phyloP scores from a whole-genome alignment of 2,888 invertebrate species.

The Lypha dubia region DNA sequence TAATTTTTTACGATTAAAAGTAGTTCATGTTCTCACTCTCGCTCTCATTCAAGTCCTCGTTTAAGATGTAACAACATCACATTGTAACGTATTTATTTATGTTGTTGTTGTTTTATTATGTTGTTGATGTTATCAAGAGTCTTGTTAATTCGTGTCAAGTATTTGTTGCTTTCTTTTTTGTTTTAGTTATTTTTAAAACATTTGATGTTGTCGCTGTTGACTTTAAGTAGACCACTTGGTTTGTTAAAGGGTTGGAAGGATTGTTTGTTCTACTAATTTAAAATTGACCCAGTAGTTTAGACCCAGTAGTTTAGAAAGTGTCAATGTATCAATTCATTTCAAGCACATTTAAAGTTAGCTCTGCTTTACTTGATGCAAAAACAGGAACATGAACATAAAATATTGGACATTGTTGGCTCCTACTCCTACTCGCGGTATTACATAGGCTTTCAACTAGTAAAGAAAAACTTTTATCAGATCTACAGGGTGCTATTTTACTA shows the following conservation, averaged over 20 bases:
- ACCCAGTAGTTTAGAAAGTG: constrained; percentile 1
- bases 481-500: too few relatives aligned
- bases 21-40: too few relatives aligned
- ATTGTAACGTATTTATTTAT: not conserved
- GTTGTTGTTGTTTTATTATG: constrained; percentile 16
- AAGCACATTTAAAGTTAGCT: not conserved
- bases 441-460: too few relatives aligned
- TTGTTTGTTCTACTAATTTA: constrained; percentile 27
- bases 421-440: too few relatives aligned
- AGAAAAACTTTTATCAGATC: too few relatives aligned
- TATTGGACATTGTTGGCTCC: too few relatives aligned
- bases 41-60: not conserved
- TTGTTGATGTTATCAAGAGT: constrained; percentile 51
- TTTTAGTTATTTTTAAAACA: constrained; percentile 1
- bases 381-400: too few relatives aligned
- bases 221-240: constrained; percentile 41
- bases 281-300: not conserved
- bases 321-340: not conserved
- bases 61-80: not conserved
- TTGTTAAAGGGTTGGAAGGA: constrained; percentile 25
- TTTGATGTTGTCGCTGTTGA: constrained; percentile 35
- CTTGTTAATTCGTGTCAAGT: constrained; percentile 60
- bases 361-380: too few relatives aligned
- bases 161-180: constrained; percentile 21
- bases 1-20: too few relatives aligned